Conservation (phyloP, 92 coral and sea anemone genomes). For the Desmophyllum pertusum region DNA sequence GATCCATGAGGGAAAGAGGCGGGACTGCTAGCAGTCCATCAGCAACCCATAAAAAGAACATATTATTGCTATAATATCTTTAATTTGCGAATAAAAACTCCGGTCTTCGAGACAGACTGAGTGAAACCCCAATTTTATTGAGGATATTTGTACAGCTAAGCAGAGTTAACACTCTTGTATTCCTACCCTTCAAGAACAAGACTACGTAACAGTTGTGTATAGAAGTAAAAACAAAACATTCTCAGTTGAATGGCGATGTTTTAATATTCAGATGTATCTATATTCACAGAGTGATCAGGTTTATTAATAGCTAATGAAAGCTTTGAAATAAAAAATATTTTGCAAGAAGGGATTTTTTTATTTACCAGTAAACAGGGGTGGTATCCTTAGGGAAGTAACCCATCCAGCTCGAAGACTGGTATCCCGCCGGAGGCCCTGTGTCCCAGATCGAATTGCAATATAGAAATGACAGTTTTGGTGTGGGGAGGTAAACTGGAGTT, state of each 20-base stretch:
- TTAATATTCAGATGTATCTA: conserved; percentile 31
- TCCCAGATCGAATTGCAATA: background rate
- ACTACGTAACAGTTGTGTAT: conserved; percentile 8
- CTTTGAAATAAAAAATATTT: background rate
- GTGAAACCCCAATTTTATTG: background rate
- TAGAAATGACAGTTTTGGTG: no score
- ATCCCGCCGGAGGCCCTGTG: no score
- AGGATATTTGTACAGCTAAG: conserved; percentile 6
- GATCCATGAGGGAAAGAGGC: background rate
- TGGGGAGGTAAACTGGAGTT: no score
- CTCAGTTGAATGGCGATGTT: conserved; percentile 21
- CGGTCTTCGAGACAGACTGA: background rate
- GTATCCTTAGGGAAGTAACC: background rate
- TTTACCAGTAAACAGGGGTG: background rate
- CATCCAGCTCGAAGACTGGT: no score
- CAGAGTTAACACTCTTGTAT: background rate
- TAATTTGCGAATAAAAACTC: background rate
- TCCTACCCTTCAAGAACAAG: background rate
- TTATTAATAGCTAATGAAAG: background rate
- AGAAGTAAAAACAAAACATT: background rate
- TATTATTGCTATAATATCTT: background rate
- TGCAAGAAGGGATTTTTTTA: background rate
- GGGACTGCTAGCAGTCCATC: background rate
- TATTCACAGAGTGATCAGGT: conserved; percentile 13
- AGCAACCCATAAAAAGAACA: background rate